Conservation (phyloP, 1,140 invertebrate species). For the Metopolophium dirhodum region DNA sequence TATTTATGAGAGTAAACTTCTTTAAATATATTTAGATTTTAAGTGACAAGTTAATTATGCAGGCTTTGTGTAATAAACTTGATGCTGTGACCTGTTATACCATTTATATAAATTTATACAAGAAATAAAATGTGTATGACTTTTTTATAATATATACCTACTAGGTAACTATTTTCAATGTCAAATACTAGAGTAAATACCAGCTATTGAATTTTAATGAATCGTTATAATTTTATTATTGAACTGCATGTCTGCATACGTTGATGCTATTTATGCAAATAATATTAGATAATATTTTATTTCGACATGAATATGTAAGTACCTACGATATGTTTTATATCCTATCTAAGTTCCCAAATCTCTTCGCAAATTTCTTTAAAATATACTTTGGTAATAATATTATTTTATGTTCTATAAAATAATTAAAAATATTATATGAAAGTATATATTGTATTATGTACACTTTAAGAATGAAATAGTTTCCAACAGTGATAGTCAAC, state of each 20-base stretch:
- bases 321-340: background rate
- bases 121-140: background rate
- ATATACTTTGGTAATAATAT: background rate
- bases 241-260: too few relatives aligned
- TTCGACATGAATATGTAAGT: background rate
- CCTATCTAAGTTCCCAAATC: background rate
- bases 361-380: background rate
- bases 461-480: background rate
- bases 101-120: background rate
- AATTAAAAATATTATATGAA: background rate
- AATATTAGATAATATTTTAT: background rate
- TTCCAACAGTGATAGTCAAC: background rate
- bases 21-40: conserved; percentile 10
- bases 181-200: conserved; percentile 11
- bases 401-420: background rate
- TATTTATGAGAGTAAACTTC: background rate
- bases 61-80: background rate
- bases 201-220: background rate
- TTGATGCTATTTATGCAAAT: background rate
- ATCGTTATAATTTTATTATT: background rate
- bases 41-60: background rate
- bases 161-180: background rate
- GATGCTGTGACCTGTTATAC: background rate
- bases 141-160: background rate
- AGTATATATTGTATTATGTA: background rate